Evolutionary conservation across 2,888 invertebrate genomes (phyloP).

Genomic region (Dione juno): DNA sequence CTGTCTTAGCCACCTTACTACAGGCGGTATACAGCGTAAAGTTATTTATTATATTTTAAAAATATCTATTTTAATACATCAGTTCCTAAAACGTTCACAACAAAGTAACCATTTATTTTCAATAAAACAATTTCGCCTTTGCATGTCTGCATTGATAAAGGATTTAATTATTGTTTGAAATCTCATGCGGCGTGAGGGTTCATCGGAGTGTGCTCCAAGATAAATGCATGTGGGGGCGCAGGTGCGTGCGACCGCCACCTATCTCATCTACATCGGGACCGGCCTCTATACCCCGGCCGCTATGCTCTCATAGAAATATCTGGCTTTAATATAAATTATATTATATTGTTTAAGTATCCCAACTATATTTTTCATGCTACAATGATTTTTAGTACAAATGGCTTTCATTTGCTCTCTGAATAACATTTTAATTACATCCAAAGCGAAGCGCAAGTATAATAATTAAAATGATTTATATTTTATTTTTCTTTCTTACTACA

Average conservation of each 20-base stretch:
- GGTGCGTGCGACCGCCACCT: slow-evolving; percentile 42
- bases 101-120: slow-evolving; percentile 7
- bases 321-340: slow-evolving; percentile 11
- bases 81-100: not conserved
- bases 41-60: too few relatives aligned
- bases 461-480: slow-evolving; percentile 4
- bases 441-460: not conserved
- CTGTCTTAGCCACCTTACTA: not conserved
- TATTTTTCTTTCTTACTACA: not conserved
- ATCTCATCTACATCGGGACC: slow-evolving; percentile 33
- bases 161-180: slow-evolving; percentile 27
- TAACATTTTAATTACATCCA: slow-evolving; percentile 9
- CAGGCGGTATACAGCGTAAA: too few relatives aligned
- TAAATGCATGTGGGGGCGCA: slow-evolving; percentile 51
- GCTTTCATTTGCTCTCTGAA: slow-evolving; percentile 1
- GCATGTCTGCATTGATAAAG: slow-evolving; percentile 27
- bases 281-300: slow-evolving; percentile 1
- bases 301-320: slow-evolving; percentile 9
- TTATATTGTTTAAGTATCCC: not conserved
- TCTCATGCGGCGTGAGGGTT: slow-evolving; percentile 39
- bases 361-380: not conserved
- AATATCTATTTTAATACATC: not conserved
- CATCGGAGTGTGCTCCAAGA: slow-evolving; percentile 53
- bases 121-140: slow-evolving; percentile 24
- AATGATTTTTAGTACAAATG: not conserved